Base-by-base conservation (phyloP, 1,140 invertebrate genomes). In the Rhopalosiphum maidis region DNA sequence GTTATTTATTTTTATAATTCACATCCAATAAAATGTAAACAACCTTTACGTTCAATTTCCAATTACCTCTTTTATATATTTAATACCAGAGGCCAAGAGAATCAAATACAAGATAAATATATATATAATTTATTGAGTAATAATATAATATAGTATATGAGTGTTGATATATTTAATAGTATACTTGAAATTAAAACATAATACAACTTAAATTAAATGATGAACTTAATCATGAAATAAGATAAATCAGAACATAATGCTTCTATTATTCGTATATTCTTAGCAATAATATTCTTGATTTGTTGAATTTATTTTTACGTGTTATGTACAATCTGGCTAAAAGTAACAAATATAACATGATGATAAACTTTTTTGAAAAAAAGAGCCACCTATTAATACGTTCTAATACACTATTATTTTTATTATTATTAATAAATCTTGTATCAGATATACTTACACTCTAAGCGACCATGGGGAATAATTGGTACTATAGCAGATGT, bases 241-340 rank as follows among this genome's bases (percentile, higher is more conserved):
- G 30, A 48, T 48, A 48, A 54, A 88, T 51, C 21, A 37, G 48
- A 54, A 51, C 23, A 89, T 89, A 37, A 23, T 23, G 35, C 22
- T 89, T 54, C 48, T 89, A 89, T 89, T 89, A 35, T 89, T 54
- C 3, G 11, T 54, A 37, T 54, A 89, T 89, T 89, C n/a, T 89
- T 89, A 89, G 87, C 87, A 30, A 89, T 89, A 54, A 54, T 89
- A 89, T 54, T 37, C 87, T 11, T 37, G 87, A 89, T 89, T 54
- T 3, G 7, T 51, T 48, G 5, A 83, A 37, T 83, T 1, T 23
- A 35, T 37, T 77, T 35, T 2, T 15, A n/a, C 60, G 4, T n/a
- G 30, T 15, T 15, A 30, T n/a, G 30, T 35, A 77, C 15, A 6
- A n/a, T 21, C 15, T 77, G 30, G 60, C n/a, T 77, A n/a, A 68